Base-by-base conservation (phyloP, 2,797 vertebrate species). In the Myioborus miniatus region DNA sequence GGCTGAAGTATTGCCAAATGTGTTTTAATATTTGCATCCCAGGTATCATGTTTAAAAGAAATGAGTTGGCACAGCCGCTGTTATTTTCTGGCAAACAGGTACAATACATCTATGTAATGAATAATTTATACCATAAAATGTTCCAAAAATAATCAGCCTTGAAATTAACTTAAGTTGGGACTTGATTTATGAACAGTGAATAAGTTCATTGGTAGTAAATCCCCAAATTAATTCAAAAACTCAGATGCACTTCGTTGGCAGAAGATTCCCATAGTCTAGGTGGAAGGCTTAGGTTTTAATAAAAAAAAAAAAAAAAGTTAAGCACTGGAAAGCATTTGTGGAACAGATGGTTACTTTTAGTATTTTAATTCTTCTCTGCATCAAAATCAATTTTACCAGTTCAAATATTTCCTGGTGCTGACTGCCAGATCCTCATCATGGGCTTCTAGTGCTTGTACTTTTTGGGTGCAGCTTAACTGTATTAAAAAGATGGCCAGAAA, bases 81-180 rank as follows among this genome's bases (percentile, higher is more conserved):
- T 64, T 93, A 37, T 67, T 90, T 96, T 83, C 86, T 95, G 87
- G 90, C 81, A 82, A 88, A 87, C 37, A 80, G 55, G 34, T 91
- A 52, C 70, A 55, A 88, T 70, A 67, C 34, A 36, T 69, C 62
- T 80, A 27, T 88, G 72, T 78, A 83, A 93, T 95, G 91, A 96
- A 94, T 92, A 96, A 94, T 93, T 92, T 88, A 71, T 87, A 77
- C 19, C 30, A 52, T 70, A 90, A 81, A 79, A 62, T 41, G 53
- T 85, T 93, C 71, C 74, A 89, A 83, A 92, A 94, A 97, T 94
- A 93, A 87, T 92, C 80, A 95, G n/a, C 79, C 91, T 95, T 85
- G 92, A 95, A 92, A 95, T 96, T 96, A 95, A 95, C 90, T 91
- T 91, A 94, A 89, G 76, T 63, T 89, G 69, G 41, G 16, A 32